phyloP scores from a whole-genome alignment of 2,888 invertebrate genomes.

The Acanthacorydalis orientalis region DNA sequence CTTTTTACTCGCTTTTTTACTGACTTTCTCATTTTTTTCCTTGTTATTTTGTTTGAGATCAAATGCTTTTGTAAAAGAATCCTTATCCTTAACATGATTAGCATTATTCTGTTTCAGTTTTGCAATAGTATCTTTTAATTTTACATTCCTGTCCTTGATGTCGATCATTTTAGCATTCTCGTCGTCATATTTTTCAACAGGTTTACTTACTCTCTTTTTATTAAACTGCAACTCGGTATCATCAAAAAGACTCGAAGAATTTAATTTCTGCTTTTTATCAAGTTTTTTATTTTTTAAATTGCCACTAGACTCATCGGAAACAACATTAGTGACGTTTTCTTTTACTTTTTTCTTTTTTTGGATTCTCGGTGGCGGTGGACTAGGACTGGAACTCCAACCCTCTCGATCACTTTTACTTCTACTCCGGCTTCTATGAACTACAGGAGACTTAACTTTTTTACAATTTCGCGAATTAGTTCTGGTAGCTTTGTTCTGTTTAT shows the following conservation, averaged over 20 bases:
- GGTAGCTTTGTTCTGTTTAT: background rate
- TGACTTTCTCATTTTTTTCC: slow-evolving; percentile 12
- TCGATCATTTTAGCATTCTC: slow-evolving; percentile 10
- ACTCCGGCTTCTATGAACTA: slow-evolving; percentile 13
- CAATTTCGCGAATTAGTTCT: background rate
- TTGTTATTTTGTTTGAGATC: slow-evolving; percentile 12
- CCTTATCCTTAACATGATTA: slow-evolving; percentile 28
- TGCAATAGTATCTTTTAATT: slow-evolving; percentile 32
- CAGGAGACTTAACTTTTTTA: background rate
- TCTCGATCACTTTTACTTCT: slow-evolving; percentile 15
- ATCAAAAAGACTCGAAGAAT: background rate
- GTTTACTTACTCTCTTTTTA: slow-evolving; percentile 17
- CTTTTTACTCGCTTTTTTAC: slow-evolving; percentile 13
- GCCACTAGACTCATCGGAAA: background rate
- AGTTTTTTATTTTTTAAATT: background rate
- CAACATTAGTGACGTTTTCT: background rate
- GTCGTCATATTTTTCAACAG: slow-evolving; percentile 14
- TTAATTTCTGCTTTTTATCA: background rate
- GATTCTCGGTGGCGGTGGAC: slow-evolving; percentile 16
- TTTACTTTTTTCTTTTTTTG: slow-evolving; percentile 4
- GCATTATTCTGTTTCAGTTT: slow-evolving; percentile 46
- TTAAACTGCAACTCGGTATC: slow-evolving; percentile 15
- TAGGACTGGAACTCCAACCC: slow-evolving; percentile 20
- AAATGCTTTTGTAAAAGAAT: slow-evolving; percentile 24
- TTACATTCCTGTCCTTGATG: slow-evolving; percentile 34